A percentile compares a stretch with the other conserved stretches of the same genome.
Evolutionary conservation across 2,113 vertebrate species (phyloP).

Genomic region (Datnioides undecimradiatus): DNA sequence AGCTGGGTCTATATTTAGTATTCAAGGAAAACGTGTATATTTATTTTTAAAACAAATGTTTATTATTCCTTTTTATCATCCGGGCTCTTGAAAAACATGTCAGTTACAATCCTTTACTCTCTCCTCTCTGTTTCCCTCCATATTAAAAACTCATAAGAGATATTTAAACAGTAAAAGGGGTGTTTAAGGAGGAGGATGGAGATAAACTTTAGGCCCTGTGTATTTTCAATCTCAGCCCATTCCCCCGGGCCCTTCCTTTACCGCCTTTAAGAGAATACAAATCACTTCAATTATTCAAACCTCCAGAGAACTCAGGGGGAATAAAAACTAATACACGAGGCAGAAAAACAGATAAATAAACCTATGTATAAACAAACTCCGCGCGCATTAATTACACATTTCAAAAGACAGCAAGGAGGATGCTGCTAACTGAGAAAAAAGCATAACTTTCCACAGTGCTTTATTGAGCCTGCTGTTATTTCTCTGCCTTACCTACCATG

Average conservation of each 20-base stretch:
- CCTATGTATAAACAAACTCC: conserved; percentile 67
- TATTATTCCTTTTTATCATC: conserved; percentile 73
- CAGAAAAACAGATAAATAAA: conserved; percentile 66
- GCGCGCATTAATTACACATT: conserved; percentile 75
- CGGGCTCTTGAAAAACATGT: conserved; percentile 66
- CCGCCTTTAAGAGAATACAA: conserved; percentile 77
- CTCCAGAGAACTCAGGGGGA: conserved; percentile 61
- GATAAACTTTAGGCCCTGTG: conserved; percentile 72
- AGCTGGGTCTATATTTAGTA: conserved; percentile 71
- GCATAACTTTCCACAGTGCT: conserved; percentile 14
- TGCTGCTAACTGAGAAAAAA: conserved; percentile 50
- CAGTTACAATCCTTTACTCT: conserved; percentile 55
- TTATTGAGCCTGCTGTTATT: conserved; percentile 48
- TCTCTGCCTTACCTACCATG: conserved; percentile 36
- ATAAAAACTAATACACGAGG: conserved; percentile 56
- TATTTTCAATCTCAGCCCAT: conserved; percentile 67
- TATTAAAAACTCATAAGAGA: conserved; percentile 67
- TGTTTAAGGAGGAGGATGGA: conserved; percentile 66
- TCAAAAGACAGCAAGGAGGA: conserved; percentile 55
- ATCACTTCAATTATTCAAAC: conserved; percentile 80
- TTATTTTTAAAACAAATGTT: conserved; percentile 82
- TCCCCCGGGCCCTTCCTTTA: conserved; percentile 66
- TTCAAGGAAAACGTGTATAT: conserved; percentile 65
- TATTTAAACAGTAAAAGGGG: conserved; percentile 66
- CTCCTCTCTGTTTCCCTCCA: conserved; percentile 37